Evolutionary conservation across 2,888 invertebrate species (phyloP).

Genomic region (Amphimallon solstitiale): DNA sequence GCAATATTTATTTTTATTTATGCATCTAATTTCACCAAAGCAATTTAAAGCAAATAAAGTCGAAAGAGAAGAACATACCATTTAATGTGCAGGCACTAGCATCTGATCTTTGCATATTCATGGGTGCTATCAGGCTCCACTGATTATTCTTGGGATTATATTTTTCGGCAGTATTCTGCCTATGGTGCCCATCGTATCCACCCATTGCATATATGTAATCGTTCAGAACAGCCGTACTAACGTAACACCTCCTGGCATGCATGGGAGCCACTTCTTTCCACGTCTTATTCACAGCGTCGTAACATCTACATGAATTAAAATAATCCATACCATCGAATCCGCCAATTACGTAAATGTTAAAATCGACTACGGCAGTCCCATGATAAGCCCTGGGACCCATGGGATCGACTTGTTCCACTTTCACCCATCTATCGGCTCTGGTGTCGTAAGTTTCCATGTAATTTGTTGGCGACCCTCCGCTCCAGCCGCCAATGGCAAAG

Average conservation of each 20-base stretch:
- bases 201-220: constrained; percentile 88
- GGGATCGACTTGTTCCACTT: constrained; percentile 82
- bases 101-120: constrained; percentile 90
- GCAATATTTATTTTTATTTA: too few species aligned
- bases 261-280: constrained; percentile 93
- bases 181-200: constrained; percentile 86
- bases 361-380: constrained; percentile 88
- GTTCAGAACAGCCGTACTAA: constrained; percentile 82
- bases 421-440: constrained; percentile 89
- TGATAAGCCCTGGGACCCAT: constrained; percentile 91
- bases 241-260: constrained; percentile 89
- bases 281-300: constrained; percentile 82
- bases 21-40: not conserved
- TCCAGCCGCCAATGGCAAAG: constrained; percentile 84
- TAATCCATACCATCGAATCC: constrained; percentile 91
- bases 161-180: constrained; percentile 87
- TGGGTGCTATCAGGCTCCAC: constrained; percentile 87
- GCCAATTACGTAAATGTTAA: constrained; percentile 88
- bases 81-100: constrained; percentile 89
- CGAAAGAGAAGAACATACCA: constrained; percentile 69
- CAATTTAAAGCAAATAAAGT: not conserved
- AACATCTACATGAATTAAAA: constrained; percentile 78
- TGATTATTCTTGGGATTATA: constrained; percentile 88
- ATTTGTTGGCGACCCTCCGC: constrained; percentile 77
- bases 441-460: constrained; percentile 91